These are phyloP conservation scores for Scaptomyza reducta DNA, from an alignment of 2,888 invertebrate genomes.

Conservation along the genomic window DNA sequence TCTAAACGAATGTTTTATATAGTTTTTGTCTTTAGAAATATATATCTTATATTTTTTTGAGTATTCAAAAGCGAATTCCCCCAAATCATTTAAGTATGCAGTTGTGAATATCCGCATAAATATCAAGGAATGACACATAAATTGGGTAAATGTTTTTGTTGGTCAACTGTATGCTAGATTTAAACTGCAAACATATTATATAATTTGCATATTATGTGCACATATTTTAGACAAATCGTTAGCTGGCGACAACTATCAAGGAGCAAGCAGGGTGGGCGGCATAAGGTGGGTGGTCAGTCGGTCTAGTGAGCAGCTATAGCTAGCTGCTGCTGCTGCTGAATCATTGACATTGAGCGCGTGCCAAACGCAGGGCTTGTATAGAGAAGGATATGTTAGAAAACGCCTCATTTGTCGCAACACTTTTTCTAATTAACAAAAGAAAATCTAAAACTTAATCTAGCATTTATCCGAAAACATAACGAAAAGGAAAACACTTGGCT, in stretches of 20 bases:
- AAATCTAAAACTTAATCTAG: slow-evolving; percentile 12
- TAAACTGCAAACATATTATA: slow-evolving; percentile 23
- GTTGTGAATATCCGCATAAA: neutral
- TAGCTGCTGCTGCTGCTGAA: neutral
- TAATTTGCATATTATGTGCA: slow-evolving; percentile 46
- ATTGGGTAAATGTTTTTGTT: slow-evolving; percentile 4
- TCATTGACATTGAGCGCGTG: slow-evolving; percentile 62
- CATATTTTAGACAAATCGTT: slow-evolving; percentile 61
- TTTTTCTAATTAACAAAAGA: slow-evolving; percentile 32
- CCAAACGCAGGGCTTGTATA: slow-evolving; percentile 36
- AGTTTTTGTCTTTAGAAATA: too few relatives aligned
- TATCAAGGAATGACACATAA: slow-evolving; percentile 1
- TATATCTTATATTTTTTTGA: too few relatives aligned
- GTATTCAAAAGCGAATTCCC: too few relatives aligned
- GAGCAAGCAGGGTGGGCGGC: neutral
- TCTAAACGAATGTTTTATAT: too few relatives aligned
- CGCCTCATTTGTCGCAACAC: slow-evolving; percentile 38
- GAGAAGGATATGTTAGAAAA: slow-evolving; percentile 2
- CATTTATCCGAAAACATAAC: neutral
- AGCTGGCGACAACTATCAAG: slow-evolving; percentile 14
- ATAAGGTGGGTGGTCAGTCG: neutral
- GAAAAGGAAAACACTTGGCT: neutral
- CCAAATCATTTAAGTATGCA: too few relatives aligned
- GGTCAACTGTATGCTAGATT: slow-evolving; percentile 13
- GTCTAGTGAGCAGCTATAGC: slow-evolving; percentile 3